phyloP scores from a whole-genome alignment of 2,888 invertebrate genomes.

The Clunio marinus region DNA sequence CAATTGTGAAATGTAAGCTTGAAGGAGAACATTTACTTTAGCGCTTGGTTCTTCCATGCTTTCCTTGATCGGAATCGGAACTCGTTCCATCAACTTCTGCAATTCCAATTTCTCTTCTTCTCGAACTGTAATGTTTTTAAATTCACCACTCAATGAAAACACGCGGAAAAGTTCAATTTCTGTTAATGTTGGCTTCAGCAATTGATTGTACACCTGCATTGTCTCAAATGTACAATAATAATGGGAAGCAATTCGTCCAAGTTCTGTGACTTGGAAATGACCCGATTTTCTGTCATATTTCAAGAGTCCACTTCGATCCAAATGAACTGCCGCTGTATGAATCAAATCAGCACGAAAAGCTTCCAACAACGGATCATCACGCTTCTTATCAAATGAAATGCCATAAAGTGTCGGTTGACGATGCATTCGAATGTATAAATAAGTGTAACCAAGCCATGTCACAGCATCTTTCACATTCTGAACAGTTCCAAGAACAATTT shows the following conservation, averaged over 20 bases:
- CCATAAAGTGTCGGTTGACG: constrained; percentile 87
- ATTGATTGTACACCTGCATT: constrained; percentile 93
- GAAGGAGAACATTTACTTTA: constrained; percentile 88
- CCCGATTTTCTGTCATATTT: constrained; percentile 96
- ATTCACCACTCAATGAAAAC: constrained; percentile 97
- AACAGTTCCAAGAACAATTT: constrained; percentile 92
- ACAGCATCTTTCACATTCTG: constrained; percentile 82
- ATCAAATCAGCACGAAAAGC: constrained; percentile 88
- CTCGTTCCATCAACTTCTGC: constrained; percentile 83
- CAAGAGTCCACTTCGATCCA: constrained; percentile 91
- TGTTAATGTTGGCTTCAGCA: constrained; percentile 91
- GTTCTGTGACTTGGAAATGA: constrained; percentile 63
- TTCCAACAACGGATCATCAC: constrained; percentile 81
- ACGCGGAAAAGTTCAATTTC: constrained; percentile 97
- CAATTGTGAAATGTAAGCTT: constrained; percentile 97
- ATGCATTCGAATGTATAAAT: constrained; percentile 93
- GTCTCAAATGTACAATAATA: constrained; percentile 97
- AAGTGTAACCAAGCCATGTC: constrained; percentile 92
- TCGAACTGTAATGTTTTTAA: constrained; percentile 84
- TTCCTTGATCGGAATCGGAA: constrained; percentile 98
- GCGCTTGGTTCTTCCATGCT: constrained; percentile 94
- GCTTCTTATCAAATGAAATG: constrained; percentile 70
- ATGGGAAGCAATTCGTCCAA: constrained; percentile 96
- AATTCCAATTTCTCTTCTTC: constrained; percentile 97
- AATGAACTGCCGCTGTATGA: constrained; percentile 85